Percentiles rank a stretch among this genome's conserved stretches.
Conservation (phyloP, 2,888 invertebrate species). For the Clunio marinus region DNA sequence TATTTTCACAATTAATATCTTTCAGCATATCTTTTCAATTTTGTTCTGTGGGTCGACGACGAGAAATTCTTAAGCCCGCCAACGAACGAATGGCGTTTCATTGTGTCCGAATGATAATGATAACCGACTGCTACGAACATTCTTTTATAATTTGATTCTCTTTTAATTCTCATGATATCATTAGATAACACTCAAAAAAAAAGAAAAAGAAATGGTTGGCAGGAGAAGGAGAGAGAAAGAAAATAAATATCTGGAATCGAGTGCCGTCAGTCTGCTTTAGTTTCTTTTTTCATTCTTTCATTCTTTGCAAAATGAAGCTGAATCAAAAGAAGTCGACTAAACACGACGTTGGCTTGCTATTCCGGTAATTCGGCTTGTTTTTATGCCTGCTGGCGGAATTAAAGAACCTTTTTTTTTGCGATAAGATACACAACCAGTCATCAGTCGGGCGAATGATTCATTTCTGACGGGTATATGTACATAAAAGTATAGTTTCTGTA, state of each 20-base stretch:
- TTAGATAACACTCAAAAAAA: not conserved
- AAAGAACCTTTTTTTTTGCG: not conserved
- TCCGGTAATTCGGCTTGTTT: not conserved
- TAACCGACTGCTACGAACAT: not conserved
- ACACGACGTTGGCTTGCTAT: not conserved
- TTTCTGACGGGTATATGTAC: slow-evolving; percentile 4
- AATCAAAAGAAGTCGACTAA: not conserved
- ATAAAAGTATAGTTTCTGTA: too few species aligned
- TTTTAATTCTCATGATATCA: not conserved
- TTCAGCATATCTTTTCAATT: not conserved
- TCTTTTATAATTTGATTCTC: not conserved
- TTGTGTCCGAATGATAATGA: not conserved
- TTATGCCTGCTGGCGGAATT: not conserved
- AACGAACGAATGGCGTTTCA: not conserved
- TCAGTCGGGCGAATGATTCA: not conserved
- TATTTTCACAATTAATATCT: slow-evolving; percentile 9
- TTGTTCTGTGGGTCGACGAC: not conserved
- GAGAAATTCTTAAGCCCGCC: not conserved
- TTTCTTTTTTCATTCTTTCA: too few species aligned
- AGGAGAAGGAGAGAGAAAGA: too few species aligned
- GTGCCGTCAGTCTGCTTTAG: not conserved
- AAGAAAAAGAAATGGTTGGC: not conserved
- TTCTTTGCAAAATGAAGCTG: not conserved
- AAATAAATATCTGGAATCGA: too few species aligned
- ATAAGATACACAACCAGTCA: not conserved